Evolutionary conservation across 2,113 vertebrate genomes (phyloP).

Genomic region (Vicugna pacos): DNA sequence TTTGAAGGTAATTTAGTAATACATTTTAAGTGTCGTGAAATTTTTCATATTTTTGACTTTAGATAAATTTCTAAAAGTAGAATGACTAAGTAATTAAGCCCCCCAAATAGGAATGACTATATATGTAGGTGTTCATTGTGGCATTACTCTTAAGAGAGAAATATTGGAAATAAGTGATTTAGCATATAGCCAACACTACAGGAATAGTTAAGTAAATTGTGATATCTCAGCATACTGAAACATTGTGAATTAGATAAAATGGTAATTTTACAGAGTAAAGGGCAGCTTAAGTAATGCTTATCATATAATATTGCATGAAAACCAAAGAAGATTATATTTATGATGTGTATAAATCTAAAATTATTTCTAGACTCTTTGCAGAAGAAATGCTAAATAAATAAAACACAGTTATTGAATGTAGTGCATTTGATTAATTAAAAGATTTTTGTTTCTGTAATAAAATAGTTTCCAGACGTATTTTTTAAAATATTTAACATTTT

Average conservation of each 20-base stretch:
- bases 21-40: background rate
- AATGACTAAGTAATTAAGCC: background rate
- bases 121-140: background rate
- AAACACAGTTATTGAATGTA: background rate
- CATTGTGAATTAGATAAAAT: constrained; percentile 16
- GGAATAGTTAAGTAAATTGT: background rate
- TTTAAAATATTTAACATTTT: background rate
- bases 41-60: background rate
- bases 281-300: background rate
- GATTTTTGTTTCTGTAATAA: background rate
- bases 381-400: constrained; percentile 23
- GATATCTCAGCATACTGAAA: background rate
- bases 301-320: background rate
- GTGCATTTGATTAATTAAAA: constrained; percentile 22
- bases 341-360: background rate
- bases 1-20: constrained; percentile 44
- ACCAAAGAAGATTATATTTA: background rate
- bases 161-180: background rate
- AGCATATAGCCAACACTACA: background rate
- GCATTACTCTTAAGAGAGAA: background rate
- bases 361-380: background rate
- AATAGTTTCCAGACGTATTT: constrained; percentile 5
- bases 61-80: constrained; percentile 36
- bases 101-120: background rate
- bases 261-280: constrained; percentile 1